These are phyloP conservation scores for Platycnemis pennipes DNA, from an alignment of 2,888 invertebrate genomes.

Conservation along the genomic window DNA sequence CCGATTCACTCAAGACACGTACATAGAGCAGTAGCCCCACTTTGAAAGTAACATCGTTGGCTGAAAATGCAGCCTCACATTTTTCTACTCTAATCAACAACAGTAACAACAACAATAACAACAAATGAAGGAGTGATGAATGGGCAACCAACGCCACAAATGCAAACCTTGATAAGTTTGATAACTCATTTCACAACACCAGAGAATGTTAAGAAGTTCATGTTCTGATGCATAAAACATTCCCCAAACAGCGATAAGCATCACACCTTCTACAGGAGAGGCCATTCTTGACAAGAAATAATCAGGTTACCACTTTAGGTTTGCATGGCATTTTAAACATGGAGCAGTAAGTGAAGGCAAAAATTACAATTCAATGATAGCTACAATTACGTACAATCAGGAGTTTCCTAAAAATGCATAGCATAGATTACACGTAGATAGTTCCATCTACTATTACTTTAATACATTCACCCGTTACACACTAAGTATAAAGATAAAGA, in stretches of 20 bases:
- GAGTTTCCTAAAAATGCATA: constrained; percentile 60
- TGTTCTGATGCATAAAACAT: background rate
- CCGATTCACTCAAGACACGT: constrained; percentile 68
- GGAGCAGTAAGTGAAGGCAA: constrained; percentile 61
- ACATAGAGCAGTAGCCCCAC: constrained; percentile 64
- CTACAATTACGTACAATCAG: constrained; percentile 52
- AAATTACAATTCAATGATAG: constrained; percentile 61
- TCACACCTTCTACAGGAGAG: constrained; percentile 20
- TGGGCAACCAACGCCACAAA: constrained; percentile 44
- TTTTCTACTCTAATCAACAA: constrained; percentile 62
- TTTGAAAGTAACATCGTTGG: constrained; percentile 62
- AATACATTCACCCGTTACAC: constrained; percentile 55
- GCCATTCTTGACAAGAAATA: constrained; percentile 62
- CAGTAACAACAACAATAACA: constrained; percentile 68
- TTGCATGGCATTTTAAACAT: constrained; percentile 52
- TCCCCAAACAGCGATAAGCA: constrained; percentile 30
- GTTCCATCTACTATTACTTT: constrained; percentile 44
- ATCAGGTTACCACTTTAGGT: constrained; percentile 44
- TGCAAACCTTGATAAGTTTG: constrained; percentile 58
- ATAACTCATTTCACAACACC: constrained; percentile 62
- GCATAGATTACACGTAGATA: constrained; percentile 60
- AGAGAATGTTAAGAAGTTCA: constrained; percentile 28
- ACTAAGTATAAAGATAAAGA: constrained; percentile 63
- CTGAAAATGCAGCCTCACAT: constrained; percentile 67
- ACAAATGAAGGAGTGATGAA: constrained; percentile 67